Evolutionary conservation across 2,797 vertebrate species (phyloP).

Genomic region (Mus caroli): DNA sequence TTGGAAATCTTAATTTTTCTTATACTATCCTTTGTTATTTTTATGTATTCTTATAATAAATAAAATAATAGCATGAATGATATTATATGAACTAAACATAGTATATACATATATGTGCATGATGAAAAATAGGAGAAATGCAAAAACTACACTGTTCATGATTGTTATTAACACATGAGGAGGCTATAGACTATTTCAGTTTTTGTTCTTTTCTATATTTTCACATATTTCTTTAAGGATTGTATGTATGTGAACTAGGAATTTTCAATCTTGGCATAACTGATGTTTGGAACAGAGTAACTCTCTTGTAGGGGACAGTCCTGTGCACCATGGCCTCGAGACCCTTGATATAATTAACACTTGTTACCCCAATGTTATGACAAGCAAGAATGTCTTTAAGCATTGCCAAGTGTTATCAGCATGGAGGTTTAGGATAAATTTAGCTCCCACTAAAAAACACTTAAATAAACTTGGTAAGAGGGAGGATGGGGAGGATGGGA

Average conservation of each 20-base stretch:
- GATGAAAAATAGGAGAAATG: neutral
- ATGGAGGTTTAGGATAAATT: neutral
- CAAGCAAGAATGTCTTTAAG: neutral
- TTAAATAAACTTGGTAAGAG: neutral
- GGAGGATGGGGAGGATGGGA: neutral
- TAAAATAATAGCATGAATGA: neutral
- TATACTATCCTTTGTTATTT: neutral
- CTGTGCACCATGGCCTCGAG: neutral
- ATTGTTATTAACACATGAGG: neutral
- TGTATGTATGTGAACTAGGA: neutral
- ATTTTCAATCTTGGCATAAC: neutral
- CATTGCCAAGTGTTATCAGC: neutral
- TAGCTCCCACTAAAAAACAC: neutral
- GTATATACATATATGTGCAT: neutral
- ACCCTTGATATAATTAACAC: neutral
- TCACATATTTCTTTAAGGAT: neutral
- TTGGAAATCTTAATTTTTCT: slow-evolving; percentile 9
- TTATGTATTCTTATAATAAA: neutral
- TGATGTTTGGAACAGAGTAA: neutral
- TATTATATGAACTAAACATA: neutral
- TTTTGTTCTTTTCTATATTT: neutral
- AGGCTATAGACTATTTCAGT: neutral
- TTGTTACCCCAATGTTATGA: neutral
- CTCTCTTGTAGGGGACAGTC: neutral
- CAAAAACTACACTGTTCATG: neutral